Percentiles rank a stretch among this genome's conserved stretches.
These are phyloP conservation scores for Tenrec ecaudatus DNA, from an alignment of 2,113 vertebrate species.

Conservation along the genomic window DNA sequence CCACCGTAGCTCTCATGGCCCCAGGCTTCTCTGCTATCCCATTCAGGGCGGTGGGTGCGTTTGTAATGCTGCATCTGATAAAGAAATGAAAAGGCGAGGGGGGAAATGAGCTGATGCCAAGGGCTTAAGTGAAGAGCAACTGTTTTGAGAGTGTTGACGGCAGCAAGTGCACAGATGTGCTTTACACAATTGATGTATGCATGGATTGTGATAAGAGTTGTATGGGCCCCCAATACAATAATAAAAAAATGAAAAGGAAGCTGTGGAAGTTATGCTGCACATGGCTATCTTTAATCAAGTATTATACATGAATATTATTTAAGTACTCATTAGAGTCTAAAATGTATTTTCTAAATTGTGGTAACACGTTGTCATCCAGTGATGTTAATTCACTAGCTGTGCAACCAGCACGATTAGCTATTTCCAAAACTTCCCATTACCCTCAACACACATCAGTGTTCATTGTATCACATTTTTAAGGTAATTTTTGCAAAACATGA, in stretches of 20 bases:
- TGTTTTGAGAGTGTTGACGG: too few relatives aligned
- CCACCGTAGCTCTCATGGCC: constrained; percentile 88
- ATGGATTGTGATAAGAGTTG: too few relatives aligned
- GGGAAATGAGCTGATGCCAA: too few relatives aligned
- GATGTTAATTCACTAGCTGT: background rate
- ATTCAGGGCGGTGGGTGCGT: constrained; percentile 88
- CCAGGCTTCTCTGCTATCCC: constrained; percentile 91
- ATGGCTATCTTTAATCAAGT: background rate
- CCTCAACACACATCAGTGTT: background rate
- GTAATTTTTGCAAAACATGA: background rate
- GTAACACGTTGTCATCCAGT: background rate
- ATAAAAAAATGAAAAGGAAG: background rate
- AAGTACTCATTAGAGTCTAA: background rate
- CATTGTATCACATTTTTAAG: background rate
- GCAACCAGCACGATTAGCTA: background rate
- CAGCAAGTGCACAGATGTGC: too few relatives aligned
- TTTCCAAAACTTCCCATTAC: background rate
- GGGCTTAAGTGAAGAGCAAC: too few relatives aligned
- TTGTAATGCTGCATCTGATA: constrained; percentile 94
- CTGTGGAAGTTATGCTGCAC: background rate
- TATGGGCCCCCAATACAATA: too few relatives aligned
- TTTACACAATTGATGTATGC: too few relatives aligned
- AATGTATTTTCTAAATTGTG: background rate
- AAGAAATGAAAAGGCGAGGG: background rate
- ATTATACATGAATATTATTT: background rate